Conservation (phyloP, 2,888 invertebrate genomes). For the Hoplodrina blanda region DNA sequence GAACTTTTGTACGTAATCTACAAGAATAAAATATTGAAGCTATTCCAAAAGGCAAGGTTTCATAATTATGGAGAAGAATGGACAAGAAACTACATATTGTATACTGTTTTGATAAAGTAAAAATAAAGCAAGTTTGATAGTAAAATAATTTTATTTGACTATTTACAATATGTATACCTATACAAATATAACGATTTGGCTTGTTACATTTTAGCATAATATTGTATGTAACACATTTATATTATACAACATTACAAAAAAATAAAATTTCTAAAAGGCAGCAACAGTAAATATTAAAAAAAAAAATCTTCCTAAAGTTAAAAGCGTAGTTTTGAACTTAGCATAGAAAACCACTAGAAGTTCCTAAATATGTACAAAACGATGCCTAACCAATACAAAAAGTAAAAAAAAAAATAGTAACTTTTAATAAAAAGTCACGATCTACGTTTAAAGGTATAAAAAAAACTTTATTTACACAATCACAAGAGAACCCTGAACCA, state of each 20-base stretch:
- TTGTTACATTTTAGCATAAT: slow-evolving; percentile 51
- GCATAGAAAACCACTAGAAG: slow-evolving; percentile 21
- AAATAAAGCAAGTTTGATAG: slow-evolving; percentile 5
- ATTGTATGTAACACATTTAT: slow-evolving; percentile 33
- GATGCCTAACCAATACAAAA: slow-evolving; percentile 22
- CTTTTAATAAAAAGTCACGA: slow-evolving; percentile 43
- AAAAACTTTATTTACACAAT: slow-evolving; percentile 43
- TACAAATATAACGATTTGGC: slow-evolving; percentile 62
- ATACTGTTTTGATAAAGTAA: no score
- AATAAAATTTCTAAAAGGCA: slow-evolving; percentile 16
- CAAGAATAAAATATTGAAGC: no score
- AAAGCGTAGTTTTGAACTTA: slow-evolving; percentile 35
- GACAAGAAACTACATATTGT: no score
- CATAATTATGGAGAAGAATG: no score
- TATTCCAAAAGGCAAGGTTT: no score
- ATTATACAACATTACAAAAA: slow-evolving; percentile 38
- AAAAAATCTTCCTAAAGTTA: neutral
- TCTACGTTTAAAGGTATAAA: slow-evolving; percentile 18
- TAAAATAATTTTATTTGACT: slow-evolving; percentile 59
- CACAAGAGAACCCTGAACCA: slow-evolving; percentile 50
- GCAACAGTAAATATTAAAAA: slow-evolving; percentile 9
- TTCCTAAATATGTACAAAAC: slow-evolving; percentile 59
- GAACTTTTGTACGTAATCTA: no score
- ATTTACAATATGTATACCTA: slow-evolving; percentile 61
- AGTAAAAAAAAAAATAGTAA: slow-evolving; percentile 42